These are phyloP conservation scores for Dufourea novaeangliae DNA, from an alignment of 1,140 invertebrate species.

Conservation along the genomic window DNA sequence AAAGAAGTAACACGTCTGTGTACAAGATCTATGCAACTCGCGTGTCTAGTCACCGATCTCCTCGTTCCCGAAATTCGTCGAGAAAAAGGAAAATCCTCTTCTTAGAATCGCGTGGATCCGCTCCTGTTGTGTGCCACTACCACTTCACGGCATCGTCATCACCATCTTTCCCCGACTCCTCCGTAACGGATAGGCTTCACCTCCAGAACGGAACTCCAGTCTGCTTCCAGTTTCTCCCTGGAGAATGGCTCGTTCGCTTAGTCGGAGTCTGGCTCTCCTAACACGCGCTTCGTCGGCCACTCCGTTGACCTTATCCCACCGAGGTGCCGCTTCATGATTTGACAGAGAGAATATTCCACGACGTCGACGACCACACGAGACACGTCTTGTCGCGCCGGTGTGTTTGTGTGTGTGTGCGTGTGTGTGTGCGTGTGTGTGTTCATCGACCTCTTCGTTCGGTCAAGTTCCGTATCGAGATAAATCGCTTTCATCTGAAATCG, in stretches of 20 bases:
- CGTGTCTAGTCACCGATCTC: background rate
- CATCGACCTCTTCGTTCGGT: background rate
- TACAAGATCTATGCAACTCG: no score
- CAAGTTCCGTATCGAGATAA: background rate
- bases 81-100: constrained; percentile 34
- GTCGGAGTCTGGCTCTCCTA: constrained; percentile 53
- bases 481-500: background rate
- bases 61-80: background rate
- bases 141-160: constrained; percentile 67
- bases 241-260: constrained; percentile 56
- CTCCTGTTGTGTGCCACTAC: constrained; percentile 60
- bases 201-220: constrained; percentile 69
- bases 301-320: constrained; percentile 9
- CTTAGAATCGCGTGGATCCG: constrained; percentile 41
- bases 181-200: constrained; percentile 69
- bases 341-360: constrained; percentile 25
- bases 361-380: background rate
- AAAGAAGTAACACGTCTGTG: no score
- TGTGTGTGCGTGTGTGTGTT: no score
- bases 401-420: no score
- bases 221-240: constrained; percentile 65
- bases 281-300: constrained; percentile 56
- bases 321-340: background rate
- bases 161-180: constrained; percentile 66
- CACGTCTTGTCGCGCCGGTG: no score